Evolutionary conservation across 2,797 vertebrate genomes (phyloP).

Genomic region (Limnodromus scolopaceus): DNA sequence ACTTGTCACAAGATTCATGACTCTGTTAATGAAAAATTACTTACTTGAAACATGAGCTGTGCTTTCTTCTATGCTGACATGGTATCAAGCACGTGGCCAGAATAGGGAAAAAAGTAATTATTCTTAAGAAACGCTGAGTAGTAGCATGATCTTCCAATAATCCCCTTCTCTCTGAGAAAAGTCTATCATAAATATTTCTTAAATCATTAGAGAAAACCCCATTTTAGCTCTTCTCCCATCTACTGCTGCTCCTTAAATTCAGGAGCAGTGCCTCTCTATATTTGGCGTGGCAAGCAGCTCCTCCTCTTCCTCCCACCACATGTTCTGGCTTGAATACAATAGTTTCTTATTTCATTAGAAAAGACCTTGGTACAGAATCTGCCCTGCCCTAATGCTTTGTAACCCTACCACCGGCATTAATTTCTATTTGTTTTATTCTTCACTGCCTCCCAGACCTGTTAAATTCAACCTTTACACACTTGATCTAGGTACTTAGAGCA

Average conservation of each 20-base stretch:
- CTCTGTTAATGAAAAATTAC: not conserved
- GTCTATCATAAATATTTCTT: not conserved
- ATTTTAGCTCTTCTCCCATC: not conserved
- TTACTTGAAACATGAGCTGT: not conserved
- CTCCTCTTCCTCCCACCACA: not conserved
- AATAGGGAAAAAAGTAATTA: not conserved
- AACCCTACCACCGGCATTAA: not conserved
- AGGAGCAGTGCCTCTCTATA: not conserved
- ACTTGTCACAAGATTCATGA: not conserved
- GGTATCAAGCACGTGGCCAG: not conserved
- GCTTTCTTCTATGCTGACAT: not conserved
- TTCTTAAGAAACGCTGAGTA: not conserved
- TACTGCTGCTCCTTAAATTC: not conserved
- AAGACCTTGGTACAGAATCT: not conserved
- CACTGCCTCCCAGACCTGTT: not conserved
- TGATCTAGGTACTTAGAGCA: not conserved
- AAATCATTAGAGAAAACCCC: not conserved
- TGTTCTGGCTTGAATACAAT: not conserved
- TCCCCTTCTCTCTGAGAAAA: not conserved
- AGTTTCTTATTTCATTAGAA: not conserved
- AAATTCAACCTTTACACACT: not conserved
- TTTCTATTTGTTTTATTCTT: not conserved
- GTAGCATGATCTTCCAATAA: not conserved
- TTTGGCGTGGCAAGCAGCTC: not conserved
- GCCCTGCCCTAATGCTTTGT: not conserved